These are phyloP conservation scores for Anguilla anguilla DNA, from an alignment of 2,797 vertebrate genomes.

Conservation along the genomic window DNA sequence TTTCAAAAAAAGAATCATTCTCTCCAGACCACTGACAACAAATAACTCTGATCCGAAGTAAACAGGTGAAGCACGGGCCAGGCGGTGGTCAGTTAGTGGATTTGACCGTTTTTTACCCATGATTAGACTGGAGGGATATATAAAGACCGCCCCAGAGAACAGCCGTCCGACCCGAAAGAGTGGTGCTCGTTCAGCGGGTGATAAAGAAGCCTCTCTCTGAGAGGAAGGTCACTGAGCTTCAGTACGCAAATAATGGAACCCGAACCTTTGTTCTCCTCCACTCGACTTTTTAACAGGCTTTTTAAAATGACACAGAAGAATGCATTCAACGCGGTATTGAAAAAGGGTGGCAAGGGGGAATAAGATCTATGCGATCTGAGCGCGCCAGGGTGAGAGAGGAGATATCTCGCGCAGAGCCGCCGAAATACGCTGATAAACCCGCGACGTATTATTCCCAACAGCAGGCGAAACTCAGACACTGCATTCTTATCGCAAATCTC, in stretches of 20 bases:
- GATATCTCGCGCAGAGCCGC: not conserved
- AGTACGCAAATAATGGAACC: not conserved
- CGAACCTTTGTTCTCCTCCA: conserved; percentile 10
- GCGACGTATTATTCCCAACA: not conserved
- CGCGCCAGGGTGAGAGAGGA: not conserved
- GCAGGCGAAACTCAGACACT: not conserved
- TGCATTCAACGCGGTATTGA: not conserved
- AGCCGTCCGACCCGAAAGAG: conserved; percentile 49
- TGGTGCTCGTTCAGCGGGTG: conserved; percentile 47
- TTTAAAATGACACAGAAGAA: not conserved
- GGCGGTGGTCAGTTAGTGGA: not conserved
- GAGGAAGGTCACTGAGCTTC: not conserved
- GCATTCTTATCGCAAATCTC: not conserved
- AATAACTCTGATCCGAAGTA: conserved; percentile 19
- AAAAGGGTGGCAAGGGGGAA: not conserved
- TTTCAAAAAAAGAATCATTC: conserved; percentile 1
- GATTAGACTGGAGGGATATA: conserved; percentile 48
- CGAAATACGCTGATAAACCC: not conserved
- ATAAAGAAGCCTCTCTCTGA: conserved; percentile 47
- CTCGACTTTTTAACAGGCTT: not conserved
- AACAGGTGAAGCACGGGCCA: conserved; percentile 26
- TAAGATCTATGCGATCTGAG: not conserved
- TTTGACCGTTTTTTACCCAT: conserved; percentile 36
- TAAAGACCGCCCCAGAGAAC: conserved; percentile 53
- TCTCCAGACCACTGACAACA: not conserved